A percentile compares a stretch with the other conserved stretches of the same genome.
Conservation (phyloP, 2,113 vertebrate species). For the Nematolebias whitei region DNA sequence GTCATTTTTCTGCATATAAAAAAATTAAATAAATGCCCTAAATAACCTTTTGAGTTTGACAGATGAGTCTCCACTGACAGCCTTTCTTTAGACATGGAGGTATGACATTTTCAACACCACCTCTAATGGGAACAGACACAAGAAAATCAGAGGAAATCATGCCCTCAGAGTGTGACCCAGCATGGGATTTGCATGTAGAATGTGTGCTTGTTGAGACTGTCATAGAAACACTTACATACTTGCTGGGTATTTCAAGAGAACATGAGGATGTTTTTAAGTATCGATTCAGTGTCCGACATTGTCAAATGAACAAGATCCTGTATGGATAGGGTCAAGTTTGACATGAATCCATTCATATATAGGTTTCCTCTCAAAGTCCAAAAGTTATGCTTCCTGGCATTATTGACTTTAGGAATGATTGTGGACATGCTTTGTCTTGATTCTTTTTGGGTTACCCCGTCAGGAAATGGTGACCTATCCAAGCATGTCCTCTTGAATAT, state of each 20-base stretch:
- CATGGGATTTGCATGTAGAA: background rate
- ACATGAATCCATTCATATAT: background rate
- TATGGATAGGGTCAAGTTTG: conserved; percentile 4
- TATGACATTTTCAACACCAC: background rate
- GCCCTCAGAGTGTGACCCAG: background rate
- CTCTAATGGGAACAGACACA: background rate
- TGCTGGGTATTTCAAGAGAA: background rate
- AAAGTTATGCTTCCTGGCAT: background rate
- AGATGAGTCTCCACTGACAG: background rate
- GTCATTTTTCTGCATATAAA: background rate
- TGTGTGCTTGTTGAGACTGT: background rate
- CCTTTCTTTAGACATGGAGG: background rate
- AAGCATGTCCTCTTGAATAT: too few relatives aligned
- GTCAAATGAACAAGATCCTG: conserved; percentile 1
- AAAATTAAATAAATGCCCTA: background rate
- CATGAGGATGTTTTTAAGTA: conserved; percentile 11
- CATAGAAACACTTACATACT: conserved; percentile 17
- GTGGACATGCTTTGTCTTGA: too few relatives aligned
- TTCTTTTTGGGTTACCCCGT: too few relatives aligned
- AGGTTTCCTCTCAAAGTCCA: background rate
- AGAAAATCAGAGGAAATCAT: background rate
- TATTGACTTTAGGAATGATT: too few relatives aligned
- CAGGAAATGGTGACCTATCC: too few relatives aligned
- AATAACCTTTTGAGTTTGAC: background rate
- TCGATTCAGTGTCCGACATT: conserved; percentile 6